Evolutionary conservation across 2,888 invertebrate genomes (phyloP).

Genomic region (Drosophila vallismaia): DNA sequence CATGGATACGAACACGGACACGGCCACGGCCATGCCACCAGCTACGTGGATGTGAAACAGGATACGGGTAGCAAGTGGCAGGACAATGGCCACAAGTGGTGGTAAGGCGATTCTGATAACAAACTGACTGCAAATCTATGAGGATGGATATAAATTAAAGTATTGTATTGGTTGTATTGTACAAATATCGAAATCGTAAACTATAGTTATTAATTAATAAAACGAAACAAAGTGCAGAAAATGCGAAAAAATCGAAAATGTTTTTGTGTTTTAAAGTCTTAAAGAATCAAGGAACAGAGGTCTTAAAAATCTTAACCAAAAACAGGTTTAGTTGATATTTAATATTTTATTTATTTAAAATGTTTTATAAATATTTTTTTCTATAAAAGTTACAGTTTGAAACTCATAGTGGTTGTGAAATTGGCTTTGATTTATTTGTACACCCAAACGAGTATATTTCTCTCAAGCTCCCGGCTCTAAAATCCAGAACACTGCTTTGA

Average conservation of each 20-base stretch:
- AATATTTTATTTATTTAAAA: no score
- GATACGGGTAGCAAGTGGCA: conserved; percentile 65
- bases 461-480: background rate
- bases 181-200: conserved; percentile 3
- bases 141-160: conserved; percentile 1
- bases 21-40: conserved; percentile 67
- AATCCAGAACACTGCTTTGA: background rate
- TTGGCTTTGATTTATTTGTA: background rate
- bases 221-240: conserved; percentile 30
- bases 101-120: conserved; percentile 13
- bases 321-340: no score
- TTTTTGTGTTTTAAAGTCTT: background rate
- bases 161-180: conserved; percentile 12
- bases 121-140: conserved; percentile 4
- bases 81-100: conserved; percentile 59
- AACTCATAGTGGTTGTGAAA: background rate
- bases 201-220: conserved; percentile 23
- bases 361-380: background rate
- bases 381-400: background rate
- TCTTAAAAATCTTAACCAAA: no score
- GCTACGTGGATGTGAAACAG: conserved; percentile 78
- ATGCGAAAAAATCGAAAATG: conserved; percentile 12
- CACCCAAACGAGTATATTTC: background rate
- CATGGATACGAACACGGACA: conserved; percentile 5
- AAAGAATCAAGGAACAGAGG: no score